These are phyloP conservation scores for Boloria euphrosyne DNA, from an alignment of 2,888 invertebrate species.

Conservation along the genomic window DNA sequence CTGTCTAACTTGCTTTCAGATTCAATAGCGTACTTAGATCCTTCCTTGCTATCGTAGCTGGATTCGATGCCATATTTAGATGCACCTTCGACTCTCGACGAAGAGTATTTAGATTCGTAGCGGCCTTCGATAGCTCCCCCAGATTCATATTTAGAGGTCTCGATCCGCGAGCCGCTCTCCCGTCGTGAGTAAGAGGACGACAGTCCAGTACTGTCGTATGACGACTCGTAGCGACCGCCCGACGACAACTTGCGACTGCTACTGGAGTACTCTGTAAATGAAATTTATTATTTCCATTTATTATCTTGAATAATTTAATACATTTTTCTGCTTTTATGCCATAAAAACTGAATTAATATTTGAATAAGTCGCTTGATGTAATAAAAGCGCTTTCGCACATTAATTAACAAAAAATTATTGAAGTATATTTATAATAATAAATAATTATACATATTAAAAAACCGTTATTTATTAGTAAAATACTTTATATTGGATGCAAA, in stretches of 20 bases:
- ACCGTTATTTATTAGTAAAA: no score
- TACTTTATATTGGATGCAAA: no score
- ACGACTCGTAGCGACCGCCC: constrained; percentile 69
- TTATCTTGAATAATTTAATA: no score
- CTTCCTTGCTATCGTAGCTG: constrained; percentile 49
- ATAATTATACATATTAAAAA: no score
- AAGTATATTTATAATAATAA: no score
- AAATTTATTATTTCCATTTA: background rate
- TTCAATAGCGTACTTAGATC: constrained; percentile 54
- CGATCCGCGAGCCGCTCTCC: constrained; percentile 67
- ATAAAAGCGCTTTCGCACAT: no score
- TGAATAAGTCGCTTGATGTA: background rate
- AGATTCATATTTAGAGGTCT: constrained; percentile 59
- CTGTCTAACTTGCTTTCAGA: constrained; percentile 59
- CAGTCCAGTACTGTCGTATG: constrained; percentile 62
- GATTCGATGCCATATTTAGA: constrained; percentile 55
- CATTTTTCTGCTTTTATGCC: no score
- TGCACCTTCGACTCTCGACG: constrained; percentile 49
- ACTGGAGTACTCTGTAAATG: constrained; percentile 68
- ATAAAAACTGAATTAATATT: background rate
- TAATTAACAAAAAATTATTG: no score
- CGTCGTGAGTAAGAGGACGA: constrained; percentile 64
- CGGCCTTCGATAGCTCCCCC: constrained; percentile 63
- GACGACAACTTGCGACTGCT: constrained; percentile 65
- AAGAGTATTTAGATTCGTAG: constrained; percentile 70